Base-by-base conservation (phyloP, 2,113 vertebrate genomes). In the Nothoprocta pentlandii region DNA sequence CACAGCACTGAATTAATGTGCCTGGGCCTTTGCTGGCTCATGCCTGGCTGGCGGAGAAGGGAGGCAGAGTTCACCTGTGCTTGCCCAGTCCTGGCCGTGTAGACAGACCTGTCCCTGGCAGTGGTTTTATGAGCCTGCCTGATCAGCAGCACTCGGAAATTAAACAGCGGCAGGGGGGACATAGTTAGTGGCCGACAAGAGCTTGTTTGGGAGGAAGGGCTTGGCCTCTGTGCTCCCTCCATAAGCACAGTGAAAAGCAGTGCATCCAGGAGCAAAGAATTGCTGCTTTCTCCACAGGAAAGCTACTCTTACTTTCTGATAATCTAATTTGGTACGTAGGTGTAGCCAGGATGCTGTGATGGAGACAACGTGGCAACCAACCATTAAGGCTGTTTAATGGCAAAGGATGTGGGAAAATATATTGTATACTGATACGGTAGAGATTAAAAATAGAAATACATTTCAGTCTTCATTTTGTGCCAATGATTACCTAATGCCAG, bases 211-310 rank as follows among this genome's bases (percentile, higher is more conserved):
- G 56, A 75, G 80, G 51, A 70, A 46, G 9, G 44, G 7, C 0
- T 68, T 62, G 86, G 74, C 47, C 77, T 69, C 14, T 30, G 39
- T 25, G 7, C 68, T n/a, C 14, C 34, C 61, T 39, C 89, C 56
- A 3, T 14, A 32, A 69, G 16, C 32, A 21, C 32, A 30, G 41
- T 0, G 2, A 91, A 91, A 71, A 75, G 78, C 56, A 46, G 3
- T 19, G 66, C 84, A 23, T 26, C 61, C 59, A 92, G 64, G 80
- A 89, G 87, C 44, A 41, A 30, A 47, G 74, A 32, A 91, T n/a
- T 85, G 58, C 80, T 80, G 44, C 75, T 42, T 93, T 75, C 83
- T 66, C 92, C 62, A 89, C 67, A 91, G 70, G 74, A 66, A 80
- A 91, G 67, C 39, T 71, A 16, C 53, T 87, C 22, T 26, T 67